Base-by-base conservation (phyloP, 2,888 invertebrate species). In the Aethes cnicana region DNA sequence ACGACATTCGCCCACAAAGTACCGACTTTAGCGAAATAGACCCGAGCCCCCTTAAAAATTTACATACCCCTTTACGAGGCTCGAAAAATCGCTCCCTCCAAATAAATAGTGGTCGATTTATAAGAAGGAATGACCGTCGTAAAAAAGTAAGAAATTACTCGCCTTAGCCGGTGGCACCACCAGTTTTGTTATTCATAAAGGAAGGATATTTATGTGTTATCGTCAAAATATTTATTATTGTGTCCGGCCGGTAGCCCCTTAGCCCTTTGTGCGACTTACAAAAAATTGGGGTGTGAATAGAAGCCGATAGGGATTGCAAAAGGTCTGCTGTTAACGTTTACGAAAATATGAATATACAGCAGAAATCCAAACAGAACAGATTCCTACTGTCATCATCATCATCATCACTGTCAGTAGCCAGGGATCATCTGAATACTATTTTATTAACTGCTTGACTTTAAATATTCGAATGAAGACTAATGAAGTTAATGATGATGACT, bases 211-310 rank as follows among this genome's bases (percentile, higher is more conserved):
- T 89, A 88, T 87, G 86, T 76, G 75, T 83, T 87, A 88, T 88
- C 84, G 86, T 88, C 88, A 87, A 88, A 89, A 88, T 89, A 88
- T 88, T 89, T 89, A 89, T 89, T 88, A 87, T 84, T 86, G 82
- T 80, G 83, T 86, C 86, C 75, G 75, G 63, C 62, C 79, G 71
- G 81, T 76, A 77, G 81, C 82, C 80, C 77, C 77, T 73, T 72
- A 81, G 82, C 81, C 86, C 78, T 86, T 88, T 88, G 82, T 84
- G 83, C 74, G 84, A 84, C 80, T 73, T 66, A 68, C 65, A 81
- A 85, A 84, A 86, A 86, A 79, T 71, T 73, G 73, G 76, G 83
- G 88, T 87, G 88, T 84, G 82, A 85, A 88, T 72, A 68, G 69
- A 64, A 62, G 57, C 2, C 14, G 20, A n/a, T 74, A 81, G 80